Evolutionary conservation across 2,797 vertebrate species (phyloP).

Genomic region (Mycteria americana): DNA sequence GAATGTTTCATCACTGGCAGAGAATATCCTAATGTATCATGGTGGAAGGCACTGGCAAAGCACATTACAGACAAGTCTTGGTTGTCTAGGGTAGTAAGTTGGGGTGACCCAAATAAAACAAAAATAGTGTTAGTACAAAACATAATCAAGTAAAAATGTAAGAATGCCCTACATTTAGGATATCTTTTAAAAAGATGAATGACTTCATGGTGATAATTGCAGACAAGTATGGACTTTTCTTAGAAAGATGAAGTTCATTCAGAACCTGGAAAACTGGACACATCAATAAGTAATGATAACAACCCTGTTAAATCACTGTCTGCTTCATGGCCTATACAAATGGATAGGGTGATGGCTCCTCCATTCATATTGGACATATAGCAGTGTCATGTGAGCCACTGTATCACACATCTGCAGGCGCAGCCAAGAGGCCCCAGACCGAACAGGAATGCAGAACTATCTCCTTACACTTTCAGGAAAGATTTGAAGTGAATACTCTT

Average conservation of each 20-base stretch:
- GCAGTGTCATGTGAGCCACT: background rate
- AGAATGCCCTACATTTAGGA: background rate
- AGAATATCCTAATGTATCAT: background rate
- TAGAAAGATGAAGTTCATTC: background rate
- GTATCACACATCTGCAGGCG: background rate
- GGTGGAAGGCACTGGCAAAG: background rate
- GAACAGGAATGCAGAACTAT: background rate
- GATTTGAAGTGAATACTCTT: background rate
- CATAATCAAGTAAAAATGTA: background rate
- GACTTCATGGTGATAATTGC: background rate
- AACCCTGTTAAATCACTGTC: background rate
- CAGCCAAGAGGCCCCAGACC: background rate
- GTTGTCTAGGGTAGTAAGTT: background rate
- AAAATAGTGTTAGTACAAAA: background rate
- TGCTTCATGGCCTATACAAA: background rate
- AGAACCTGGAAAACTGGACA: background rate
- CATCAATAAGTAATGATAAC: background rate
- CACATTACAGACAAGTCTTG: background rate
- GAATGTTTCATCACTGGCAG: background rate
- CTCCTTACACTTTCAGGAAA: background rate
- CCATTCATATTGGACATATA: background rate
- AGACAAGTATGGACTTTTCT: background rate
- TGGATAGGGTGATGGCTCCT: background rate
- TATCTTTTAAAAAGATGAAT: background rate
- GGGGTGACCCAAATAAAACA: background rate